Base-by-base conservation (phyloP, 2,888 invertebrate species). In the Drosophila putrida region DNA sequence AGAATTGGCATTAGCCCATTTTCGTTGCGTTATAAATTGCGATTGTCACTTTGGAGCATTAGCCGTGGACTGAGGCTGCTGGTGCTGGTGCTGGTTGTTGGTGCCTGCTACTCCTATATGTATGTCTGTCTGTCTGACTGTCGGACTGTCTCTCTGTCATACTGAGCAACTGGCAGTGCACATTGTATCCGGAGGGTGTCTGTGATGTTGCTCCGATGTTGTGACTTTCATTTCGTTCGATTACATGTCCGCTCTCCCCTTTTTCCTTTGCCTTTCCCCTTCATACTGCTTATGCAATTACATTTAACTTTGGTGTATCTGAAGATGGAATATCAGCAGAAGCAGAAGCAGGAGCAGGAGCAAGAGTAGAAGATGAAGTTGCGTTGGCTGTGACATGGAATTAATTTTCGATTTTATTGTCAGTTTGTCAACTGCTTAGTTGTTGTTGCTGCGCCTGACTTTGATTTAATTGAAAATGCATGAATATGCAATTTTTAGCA, bases 341-440 rank as follows among this genome's bases (percentile, higher is more conserved):
- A 28, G 28, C 28, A 28, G 28, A 5, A 28, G 28, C 28, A 15
- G 6, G 15, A 20, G 31, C 31, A 27, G 33, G 6, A 27, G 25
- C 15, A 33, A 2, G 6, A 11, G 43, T 3, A 10, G 35, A 6
- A 28, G 28, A n/a, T 10, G 15, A 31, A 35, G 31, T 20, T 78
- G 68, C 67, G 54, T 65, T 74, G 68, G 46, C 76, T 78, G 68
- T 80, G 78, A 80, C 78, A 76, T 79, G 82, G 89, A 88, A 88
- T 89, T 89, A 86, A 89, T 88, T 89, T 82, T 80, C 86, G 77
- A 86, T 89, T 89, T 89, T 82, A 85, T 82, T 89, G 88, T 80
- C 83, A 80, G 80, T 82, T 81, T 83, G 80, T 79, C 80, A 81
- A 79, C 76, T 82, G 83, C 64, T 79, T 77, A 71, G 67, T 63